Evolutionary conservation across 2,888 invertebrate genomes (phyloP).

Genomic region (Mythimna albipuncta): DNA sequence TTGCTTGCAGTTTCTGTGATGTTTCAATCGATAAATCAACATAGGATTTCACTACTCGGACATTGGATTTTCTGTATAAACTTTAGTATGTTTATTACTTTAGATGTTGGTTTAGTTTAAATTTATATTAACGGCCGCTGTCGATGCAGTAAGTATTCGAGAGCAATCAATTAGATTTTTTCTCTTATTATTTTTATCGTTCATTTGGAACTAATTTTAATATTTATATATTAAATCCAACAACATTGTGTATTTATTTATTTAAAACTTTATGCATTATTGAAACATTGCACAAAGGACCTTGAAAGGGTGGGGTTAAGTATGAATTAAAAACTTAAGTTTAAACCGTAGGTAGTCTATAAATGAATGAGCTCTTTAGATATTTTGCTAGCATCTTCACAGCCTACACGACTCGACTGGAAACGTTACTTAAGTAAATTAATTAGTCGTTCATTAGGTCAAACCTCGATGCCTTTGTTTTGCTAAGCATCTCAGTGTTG

Average conservation of each 20-base stretch:
- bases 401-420: conserved; percentile 6
- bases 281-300: too few relatives aligned
- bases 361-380: not conserved
- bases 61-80: conserved; percentile 1
- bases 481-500: conserved; percentile 66
- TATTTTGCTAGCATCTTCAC: conserved; percentile 15
- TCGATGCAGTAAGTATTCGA: not conserved
- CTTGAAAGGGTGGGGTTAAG: not conserved
- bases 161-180: not conserved
- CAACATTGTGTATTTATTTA: too few relatives aligned
- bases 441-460: conserved; percentile 37
- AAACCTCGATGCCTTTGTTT: conserved; percentile 33
- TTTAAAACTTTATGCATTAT: too few relatives aligned
- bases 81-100: not conserved
- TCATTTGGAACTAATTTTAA: not conserved
- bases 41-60: not conserved
- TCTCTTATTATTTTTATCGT: not conserved
- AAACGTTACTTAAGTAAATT: conserved; percentile 21
- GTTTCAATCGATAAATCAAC: conserved; percentile 33
- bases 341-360: too few relatives aligned
- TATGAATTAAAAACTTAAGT: too few relatives aligned
- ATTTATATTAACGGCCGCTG: not conserved
- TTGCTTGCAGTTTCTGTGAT: conserved; percentile 44
- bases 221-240: not conserved
- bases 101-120: conserved; percentile 7